A percentile compares a stretch with the other conserved stretches of the same genome.
These are phyloP conservation scores for Mythimna ferrago DNA, from an alignment of 2,888 invertebrate genomes.

Conservation along the genomic window DNA sequence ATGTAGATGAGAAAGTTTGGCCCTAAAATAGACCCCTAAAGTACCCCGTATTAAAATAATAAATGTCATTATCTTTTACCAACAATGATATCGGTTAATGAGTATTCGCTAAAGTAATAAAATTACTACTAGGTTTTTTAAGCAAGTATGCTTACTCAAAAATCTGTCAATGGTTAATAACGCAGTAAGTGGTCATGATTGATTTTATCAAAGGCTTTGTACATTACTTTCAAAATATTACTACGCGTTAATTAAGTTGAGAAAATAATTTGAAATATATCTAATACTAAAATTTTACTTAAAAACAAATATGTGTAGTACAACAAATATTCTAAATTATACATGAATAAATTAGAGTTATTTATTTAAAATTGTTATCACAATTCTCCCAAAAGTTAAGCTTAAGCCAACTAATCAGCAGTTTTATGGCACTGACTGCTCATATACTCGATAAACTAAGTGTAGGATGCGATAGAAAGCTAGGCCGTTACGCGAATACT, in stretches of 20 bases:
- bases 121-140: not conserved
- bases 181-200: not conserved
- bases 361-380: not conserved
- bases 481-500: conserved; percentile 26
- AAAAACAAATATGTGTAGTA: not conserved
- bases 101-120: not conserved
- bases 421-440: conserved; percentile 2
- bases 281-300: not conserved
- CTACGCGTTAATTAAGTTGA: not conserved
- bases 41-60: not conserved
- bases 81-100: not conserved
- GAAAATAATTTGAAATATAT: not conserved
- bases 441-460: conserved; percentile 6
- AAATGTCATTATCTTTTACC: not conserved
- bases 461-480: conserved; percentile 17
- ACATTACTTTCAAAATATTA: too few relatives aligned
- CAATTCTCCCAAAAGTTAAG: conserved; percentile 12
- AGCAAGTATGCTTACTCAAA: not conserved
- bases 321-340: not conserved
- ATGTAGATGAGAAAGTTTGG: not conserved
- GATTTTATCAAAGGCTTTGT: not conserved
- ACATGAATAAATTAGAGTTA: not conserved
- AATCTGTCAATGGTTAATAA: not conserved
- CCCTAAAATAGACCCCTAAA: not conserved
- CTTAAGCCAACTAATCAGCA: not conserved